Evolutionary conservation across 64 coral and sea anemone genomes (phyloP).

Genomic region (Pocillopora verrucosa): DNA sequence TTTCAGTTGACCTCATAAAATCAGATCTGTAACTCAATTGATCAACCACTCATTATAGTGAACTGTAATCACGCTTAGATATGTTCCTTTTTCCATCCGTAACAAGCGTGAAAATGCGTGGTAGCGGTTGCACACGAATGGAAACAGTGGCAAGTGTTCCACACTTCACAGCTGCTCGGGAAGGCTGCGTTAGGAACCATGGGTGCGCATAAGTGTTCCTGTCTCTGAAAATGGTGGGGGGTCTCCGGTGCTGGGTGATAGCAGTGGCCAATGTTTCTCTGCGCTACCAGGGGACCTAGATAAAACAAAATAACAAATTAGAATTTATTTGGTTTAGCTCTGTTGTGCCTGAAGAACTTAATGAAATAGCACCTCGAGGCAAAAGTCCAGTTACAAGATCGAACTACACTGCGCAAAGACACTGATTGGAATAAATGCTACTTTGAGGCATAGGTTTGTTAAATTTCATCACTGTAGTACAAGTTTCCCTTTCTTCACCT

Average conservation of each 20-base stretch:
- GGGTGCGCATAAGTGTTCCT: slow-evolving; percentile 7
- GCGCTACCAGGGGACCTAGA: neutral
- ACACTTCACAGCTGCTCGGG: neutral
- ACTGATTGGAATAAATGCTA: neutral
- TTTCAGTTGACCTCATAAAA: no score
- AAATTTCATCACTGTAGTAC: neutral
- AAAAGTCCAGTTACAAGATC: no score
- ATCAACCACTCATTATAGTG: neutral
- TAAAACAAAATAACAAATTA: neutral
- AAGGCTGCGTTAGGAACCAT: neutral
- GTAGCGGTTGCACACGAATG: slow-evolving; percentile 19
- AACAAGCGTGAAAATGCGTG: slow-evolving; percentile 38
- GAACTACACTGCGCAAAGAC: neutral
- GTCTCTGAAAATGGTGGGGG: slow-evolving; percentile 21
- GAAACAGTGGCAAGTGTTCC: slow-evolving; percentile 19
- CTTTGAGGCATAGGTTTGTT: neutral
- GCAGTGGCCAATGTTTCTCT: slow-evolving; percentile 19
- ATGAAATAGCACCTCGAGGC: neutral
- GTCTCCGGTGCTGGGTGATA: neutral
- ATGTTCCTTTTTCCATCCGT: neutral
- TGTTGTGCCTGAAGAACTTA: neutral
- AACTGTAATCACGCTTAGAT: neutral
- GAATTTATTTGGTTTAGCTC: neutral
- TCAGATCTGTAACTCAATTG: no score
- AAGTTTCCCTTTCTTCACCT: neutral